Conservation (phyloP, 2,113 vertebrate genomes). For the Harpagus bidentatus region DNA sequence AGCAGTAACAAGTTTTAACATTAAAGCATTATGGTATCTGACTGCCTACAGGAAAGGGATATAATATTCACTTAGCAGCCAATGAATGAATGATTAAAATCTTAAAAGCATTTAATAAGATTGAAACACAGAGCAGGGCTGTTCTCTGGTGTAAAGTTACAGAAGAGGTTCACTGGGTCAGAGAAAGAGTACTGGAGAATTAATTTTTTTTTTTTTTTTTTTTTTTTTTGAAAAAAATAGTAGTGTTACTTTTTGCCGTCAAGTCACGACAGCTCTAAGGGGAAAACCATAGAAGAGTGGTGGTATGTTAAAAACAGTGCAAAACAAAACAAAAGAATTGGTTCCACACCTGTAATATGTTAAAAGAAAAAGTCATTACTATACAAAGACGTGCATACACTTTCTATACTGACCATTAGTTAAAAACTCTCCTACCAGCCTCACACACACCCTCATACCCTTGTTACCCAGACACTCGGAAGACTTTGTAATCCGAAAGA, state of each 20-base stretch:
- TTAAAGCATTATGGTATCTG: conserved; percentile 59
- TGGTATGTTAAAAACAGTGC: not conserved
- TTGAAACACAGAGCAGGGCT: conserved; percentile 71
- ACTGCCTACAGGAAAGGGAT: conserved; percentile 61
- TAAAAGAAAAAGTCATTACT: not conserved
- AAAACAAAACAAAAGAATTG: not conserved
- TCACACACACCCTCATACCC: not conserved
- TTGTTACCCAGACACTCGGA: not conserved
- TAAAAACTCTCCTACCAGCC: not conserved
- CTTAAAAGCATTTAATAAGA: conserved; percentile 66
- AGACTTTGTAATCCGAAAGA: not conserved
- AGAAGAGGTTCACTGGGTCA: conserved; percentile 76
- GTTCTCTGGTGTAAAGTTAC: conserved; percentile 74
- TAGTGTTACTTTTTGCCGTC: conserved; percentile 2
- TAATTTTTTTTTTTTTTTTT: not conserved
- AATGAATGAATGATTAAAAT: conserved; percentile 67
- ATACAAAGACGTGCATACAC: not conserved
- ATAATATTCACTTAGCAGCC: conserved; percentile 54
- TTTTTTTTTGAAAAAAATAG: not conserved
- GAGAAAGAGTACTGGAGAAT: conserved; percentile 17
- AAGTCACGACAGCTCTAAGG: conserved; percentile 32
- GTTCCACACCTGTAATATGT: not conserved
- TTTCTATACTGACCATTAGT: not conserved
- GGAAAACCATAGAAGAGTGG: not conserved
- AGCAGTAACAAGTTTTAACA: conserved; percentile 55